Evolutionary conservation across 2,797 vertebrate genomes (phyloP), one percentile per base, ranked within the genome.

Genomic region (Pangasius djambal): DNA sequence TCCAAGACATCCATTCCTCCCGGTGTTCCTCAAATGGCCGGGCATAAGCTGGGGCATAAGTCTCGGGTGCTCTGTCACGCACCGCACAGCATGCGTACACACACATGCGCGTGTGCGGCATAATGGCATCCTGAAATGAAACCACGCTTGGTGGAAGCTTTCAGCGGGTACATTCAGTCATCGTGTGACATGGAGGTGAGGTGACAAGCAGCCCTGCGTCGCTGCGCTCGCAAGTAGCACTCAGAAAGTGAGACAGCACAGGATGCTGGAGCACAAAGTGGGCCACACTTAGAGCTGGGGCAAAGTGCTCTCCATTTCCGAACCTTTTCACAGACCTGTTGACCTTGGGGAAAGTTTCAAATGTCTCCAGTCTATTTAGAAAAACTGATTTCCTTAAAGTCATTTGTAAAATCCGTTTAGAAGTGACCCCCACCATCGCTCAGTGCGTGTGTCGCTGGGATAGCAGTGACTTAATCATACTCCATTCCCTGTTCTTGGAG

Each of bases 81-180:
- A 91, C 92, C 92, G 86, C 89, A 34, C 93, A 88, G 88, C 90
- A 40, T 93, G 92, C 89, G 67, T 87, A 55, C 91, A 83, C 85
- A 67, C 83, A 48, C 82, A 90, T 70, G 52, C 87, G 83, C 89
- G 91, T 92, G 92, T 93, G 92, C 90, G 57, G 79, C 81, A 92
- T 94, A 96, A 96, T 91, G 94, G 96, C 96, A 96, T 96, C 95
- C 96, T 96, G 95, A 96, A 96, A 96, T 96, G 93, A 95, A 94
- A 95, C 94, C 95, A 88, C 94, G 89, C 94, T 92, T 91, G 89
- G 94, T 87, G 90, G 90, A 89, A 91, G 90, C 91, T 96, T 96
- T 96, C 96, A 95, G 93, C 93, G 93, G 94, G 95, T 93, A 93
- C 94, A 94, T 92, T 93, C 92, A 94, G 94, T 95, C 95, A 87